These are phyloP conservation scores for Elachura formosa DNA, from an alignment of 2,113 vertebrate genomes.

Conservation along the genomic window DNA sequence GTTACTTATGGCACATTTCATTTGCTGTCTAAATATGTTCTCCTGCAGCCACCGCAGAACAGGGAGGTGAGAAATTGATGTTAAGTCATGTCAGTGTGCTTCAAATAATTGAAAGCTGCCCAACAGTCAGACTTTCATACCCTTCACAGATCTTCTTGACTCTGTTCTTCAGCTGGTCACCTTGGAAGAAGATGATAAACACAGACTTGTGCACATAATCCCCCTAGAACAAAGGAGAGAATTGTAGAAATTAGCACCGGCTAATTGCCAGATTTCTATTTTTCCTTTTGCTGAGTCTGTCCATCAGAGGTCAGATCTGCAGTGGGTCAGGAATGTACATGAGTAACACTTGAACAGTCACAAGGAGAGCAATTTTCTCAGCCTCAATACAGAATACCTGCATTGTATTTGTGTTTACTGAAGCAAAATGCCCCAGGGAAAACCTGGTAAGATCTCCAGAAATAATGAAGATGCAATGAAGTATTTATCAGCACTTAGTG, in stretches of 20 bases:
- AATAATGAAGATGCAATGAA: background rate
- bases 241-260: background rate
- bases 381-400: background rate
- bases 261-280: background rate
- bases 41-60: background rate
- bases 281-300: background rate
- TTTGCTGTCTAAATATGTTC: background rate
- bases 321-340: background rate
- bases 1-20: background rate
- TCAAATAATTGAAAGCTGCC: background rate
- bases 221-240: slow-evolving; percentile 71
- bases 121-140: slow-evolving; percentile 59
- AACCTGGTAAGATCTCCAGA: background rate
- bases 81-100: background rate
- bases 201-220: slow-evolving; percentile 97
- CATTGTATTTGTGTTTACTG: background rate
- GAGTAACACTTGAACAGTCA: background rate
- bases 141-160: slow-evolving; percentile 99
- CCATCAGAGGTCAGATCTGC: background rate
- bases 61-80: background rate
- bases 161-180: slow-evolving; percentile 94
- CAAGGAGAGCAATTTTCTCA: background rate
- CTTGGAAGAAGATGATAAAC: slow-evolving; percentile 99
- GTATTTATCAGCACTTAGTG: background rate
- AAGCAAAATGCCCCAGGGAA: background rate